Evolutionary conservation across 2,888 invertebrate genomes (phyloP).

Genomic region (Leptothorax acervorum): DNA sequence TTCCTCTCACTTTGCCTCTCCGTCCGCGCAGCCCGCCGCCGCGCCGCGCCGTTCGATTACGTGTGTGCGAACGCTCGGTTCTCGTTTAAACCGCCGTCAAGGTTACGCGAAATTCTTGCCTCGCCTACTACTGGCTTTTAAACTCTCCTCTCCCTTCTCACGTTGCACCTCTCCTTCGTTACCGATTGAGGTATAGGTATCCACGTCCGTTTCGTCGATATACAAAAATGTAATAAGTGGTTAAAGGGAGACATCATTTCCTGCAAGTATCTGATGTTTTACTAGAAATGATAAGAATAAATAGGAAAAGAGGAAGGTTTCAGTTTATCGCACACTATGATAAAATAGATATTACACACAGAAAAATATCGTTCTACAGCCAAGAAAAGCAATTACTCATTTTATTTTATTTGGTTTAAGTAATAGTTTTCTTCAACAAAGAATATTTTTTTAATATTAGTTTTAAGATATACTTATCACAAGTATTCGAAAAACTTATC

Average conservation of each 20-base stretch:
- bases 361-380: no score
- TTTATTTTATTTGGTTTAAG: no score
- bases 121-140: constrained; percentile 41
- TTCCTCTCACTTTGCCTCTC: background rate
- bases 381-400: no score
- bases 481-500: no score
- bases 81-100: constrained; percentile 54
- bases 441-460: no score
- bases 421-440: no score
- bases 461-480: no score
- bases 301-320: background rate
- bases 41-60: constrained; percentile 23
- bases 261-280: constrained; percentile 2
- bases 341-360: background rate
- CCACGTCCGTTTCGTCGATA: background rate
- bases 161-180: constrained; percentile 7
- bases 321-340: background rate
- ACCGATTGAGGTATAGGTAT: background rate
- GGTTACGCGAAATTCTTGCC: constrained; percentile 51
- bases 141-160: constrained; percentile 32
- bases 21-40: background rate
- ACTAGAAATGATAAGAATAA: background rate
- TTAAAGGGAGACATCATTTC: background rate
- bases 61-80: constrained; percentile 27
- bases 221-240: background rate